phyloP scores from a whole-genome alignment of 2,113 vertebrate genomes.

The Mustelus asterias region DNA sequence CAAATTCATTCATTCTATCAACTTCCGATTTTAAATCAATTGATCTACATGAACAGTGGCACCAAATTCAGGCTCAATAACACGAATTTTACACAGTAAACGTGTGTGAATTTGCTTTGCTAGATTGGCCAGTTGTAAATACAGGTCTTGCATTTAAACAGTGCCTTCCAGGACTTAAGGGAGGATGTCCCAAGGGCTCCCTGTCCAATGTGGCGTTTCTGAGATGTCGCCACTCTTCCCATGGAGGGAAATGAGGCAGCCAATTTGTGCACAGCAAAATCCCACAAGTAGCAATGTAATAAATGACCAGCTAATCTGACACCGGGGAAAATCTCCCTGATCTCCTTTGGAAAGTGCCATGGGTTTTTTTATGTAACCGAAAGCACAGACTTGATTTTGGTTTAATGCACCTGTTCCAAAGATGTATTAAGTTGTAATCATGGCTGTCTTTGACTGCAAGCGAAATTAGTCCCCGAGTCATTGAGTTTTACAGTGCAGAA shows the following conservation, averaged over 20 bases:
- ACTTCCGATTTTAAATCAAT: not conserved
- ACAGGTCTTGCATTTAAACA: not conserved
- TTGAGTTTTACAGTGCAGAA: no score
- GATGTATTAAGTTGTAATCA: not conserved
- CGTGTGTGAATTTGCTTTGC: not conserved
- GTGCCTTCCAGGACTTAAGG: not conserved
- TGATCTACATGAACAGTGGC: not conserved
- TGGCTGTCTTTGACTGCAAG: not conserved
- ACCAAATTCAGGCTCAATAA: not conserved
- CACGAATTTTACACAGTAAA: no score
- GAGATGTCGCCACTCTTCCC: not conserved
- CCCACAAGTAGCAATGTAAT: not conserved
- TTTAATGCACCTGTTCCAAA: not conserved
- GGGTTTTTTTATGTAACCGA: not conserved
- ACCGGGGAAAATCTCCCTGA: not conserved
- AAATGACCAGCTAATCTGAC: not conserved
- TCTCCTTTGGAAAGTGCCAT: not conserved
- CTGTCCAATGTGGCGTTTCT: not conserved
- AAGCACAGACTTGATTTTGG: not conserved
- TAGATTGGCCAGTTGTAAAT: not conserved
- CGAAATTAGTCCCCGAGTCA: not conserved
- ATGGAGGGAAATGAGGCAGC: not conserved
- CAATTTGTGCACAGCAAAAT: not conserved
- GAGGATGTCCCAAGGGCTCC: not conserved
- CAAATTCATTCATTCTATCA: not conserved